These are phyloP conservation scores for Biston betularia DNA, from an alignment of 2,888 invertebrate genomes.

Conservation along the genomic window DNA sequence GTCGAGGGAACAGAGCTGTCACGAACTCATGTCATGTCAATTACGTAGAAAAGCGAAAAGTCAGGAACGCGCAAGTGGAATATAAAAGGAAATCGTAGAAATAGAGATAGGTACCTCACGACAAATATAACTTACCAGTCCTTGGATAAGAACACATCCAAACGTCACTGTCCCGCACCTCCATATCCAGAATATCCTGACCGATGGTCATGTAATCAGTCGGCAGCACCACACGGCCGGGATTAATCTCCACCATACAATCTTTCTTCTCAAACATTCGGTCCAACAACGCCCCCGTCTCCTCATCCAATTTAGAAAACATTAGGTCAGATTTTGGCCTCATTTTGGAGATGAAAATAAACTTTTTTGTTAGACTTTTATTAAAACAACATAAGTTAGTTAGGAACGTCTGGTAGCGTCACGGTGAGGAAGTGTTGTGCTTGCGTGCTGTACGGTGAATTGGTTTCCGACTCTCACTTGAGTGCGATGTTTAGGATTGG, in stretches of 20 bases:
- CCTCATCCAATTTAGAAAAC: conserved; percentile 87
- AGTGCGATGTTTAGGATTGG: neutral
- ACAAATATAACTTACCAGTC: conserved; percentile 87
- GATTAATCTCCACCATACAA: conserved; percentile 90
- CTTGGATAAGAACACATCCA: conserved; percentile 96
- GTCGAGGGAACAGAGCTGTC: too few relatives aligned
- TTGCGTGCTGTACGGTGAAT: conserved; percentile 57
- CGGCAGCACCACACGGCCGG: conserved; percentile 90
- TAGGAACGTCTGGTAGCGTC: conserved; percentile 45
- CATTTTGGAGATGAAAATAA: conserved; percentile 56
- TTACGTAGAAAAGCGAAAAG: too few relatives aligned
- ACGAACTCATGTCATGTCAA: too few relatives aligned
- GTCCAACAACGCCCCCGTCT: conserved; percentile 87
- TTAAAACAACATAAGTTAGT: conserved; percentile 7
- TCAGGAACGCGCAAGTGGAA: too few relatives aligned
- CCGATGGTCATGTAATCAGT: conserved; percentile 89
- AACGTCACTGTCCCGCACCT: conserved; percentile 91
- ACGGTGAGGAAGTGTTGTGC: conserved; percentile 60
- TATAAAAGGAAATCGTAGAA: too few relatives aligned
- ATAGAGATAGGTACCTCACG: too few relatives aligned
- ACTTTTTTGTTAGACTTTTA: neutral
- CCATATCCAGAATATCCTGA: conserved; percentile 89
- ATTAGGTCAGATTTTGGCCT: conserved; percentile 71
- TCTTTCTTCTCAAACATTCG: conserved; percentile 89
- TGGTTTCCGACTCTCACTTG: conserved; percentile 65